Evolutionary conservation across 1,140 invertebrate genomes (phyloP), one percentile per base, ranked within the genome.

Genomic region (Rhagoletis zephyria): DNA sequence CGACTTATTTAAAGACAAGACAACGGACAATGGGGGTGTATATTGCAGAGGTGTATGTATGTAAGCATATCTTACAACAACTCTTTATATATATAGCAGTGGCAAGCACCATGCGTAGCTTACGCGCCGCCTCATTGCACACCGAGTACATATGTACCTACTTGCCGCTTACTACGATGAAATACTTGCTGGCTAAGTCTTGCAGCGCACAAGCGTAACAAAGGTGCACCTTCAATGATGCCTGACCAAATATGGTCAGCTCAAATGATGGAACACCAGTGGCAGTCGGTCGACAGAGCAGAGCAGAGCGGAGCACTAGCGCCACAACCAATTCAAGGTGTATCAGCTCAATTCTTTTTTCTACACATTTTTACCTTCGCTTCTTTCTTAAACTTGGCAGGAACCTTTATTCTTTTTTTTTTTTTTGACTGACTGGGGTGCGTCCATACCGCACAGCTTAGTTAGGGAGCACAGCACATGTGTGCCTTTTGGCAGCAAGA

Each of bases 181-280:
- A 30, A 48, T 81, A 81, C 74, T 81, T 81, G 74, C 74, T 81
- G 74, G 70, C 30, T 67, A 30, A 14, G 48, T 59, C 48, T 61
- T 85, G 6, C 30, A 14, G 56, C 60, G 30, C 56, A 60, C 90
- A 90, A 92, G 91, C 91, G 91, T 92, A 92, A 92, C 91, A 91
- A 92, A 92, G 91, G 91, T 92, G 91, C 91, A 92, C 91, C 91
- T 92, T 92, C 91, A 92, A 90, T 92, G 90, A 92, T 92, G 91
- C 91, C 89, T 92, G 91, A 92, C 91, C 91, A 91, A 91, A 92
- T 90, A 92, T 91, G 91, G 91, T 88, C 88, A 85, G 88, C 89
- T 90, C 89, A 59, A 65, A 70, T 70, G 61, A 51, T 86, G 85
- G 61, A 65, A 65, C 85, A 86, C 61, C 64, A n/a, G 45, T 86